A percentile compares a stretch with the other conserved stretches of the same genome.
Evolutionary conservation across 2,113 vertebrate species (phyloP).

Genomic region (Podocnemis expansa): DNA sequence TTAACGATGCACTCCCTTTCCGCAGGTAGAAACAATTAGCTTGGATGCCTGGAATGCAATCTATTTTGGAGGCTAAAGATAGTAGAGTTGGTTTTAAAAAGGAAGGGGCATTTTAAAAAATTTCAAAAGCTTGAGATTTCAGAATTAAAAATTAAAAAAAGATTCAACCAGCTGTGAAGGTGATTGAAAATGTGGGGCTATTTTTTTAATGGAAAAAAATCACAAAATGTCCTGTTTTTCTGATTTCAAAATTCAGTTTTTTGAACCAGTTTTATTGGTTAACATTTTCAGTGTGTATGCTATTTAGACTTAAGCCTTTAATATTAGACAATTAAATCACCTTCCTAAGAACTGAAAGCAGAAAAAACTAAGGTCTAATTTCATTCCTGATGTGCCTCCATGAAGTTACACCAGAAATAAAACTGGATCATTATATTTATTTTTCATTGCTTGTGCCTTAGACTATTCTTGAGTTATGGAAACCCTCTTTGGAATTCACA

Average conservation of each 20-base stretch:
- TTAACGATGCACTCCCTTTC: background rate
- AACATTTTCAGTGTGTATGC: background rate
- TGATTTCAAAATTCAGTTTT: background rate
- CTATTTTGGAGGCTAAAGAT: background rate
- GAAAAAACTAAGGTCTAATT: background rate
- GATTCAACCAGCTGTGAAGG: background rate
- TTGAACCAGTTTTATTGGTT: background rate
- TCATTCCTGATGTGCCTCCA: background rate
- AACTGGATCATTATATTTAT: background rate
- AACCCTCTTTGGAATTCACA: background rate
- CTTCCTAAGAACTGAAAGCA: background rate
- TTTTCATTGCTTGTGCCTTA: accelerated
- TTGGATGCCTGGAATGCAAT: background rate
- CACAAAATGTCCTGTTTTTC: background rate
- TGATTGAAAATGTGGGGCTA: background rate
- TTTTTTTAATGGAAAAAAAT: background rate
- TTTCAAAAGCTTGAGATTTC: background rate
- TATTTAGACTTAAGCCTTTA: background rate
- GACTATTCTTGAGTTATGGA: background rate
- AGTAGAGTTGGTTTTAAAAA: background rate
- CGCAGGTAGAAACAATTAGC: background rate
- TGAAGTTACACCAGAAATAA: background rate
- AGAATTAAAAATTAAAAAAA: background rate
- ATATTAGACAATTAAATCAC: background rate
- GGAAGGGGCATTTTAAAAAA: background rate